Percentiles rank a stretch among this genome's conserved stretches.
phyloP scores from a whole-genome alignment of 92 coral and sea anemone genomes.

The Porites rus region DNA sequence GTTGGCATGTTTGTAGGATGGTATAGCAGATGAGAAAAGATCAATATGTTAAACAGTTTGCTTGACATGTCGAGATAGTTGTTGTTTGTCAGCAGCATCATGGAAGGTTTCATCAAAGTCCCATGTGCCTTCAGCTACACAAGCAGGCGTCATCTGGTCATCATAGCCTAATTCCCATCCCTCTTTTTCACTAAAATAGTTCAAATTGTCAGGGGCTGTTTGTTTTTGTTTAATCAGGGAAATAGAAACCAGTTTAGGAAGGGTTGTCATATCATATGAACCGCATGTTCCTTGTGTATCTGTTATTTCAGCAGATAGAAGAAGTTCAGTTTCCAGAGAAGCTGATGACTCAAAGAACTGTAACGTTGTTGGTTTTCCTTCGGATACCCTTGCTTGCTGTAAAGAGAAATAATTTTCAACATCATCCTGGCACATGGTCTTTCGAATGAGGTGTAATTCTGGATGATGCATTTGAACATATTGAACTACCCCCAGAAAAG shows the following conservation, averaged over 20 bases:
- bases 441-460: conserved; percentile 35
- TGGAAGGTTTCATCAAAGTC: neutral
- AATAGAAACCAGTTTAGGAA: conserved; percentile 43
- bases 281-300: conserved; percentile 23
- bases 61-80: neutral
- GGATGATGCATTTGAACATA: conserved; percentile 60
- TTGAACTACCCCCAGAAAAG: conserved; percentile 63
- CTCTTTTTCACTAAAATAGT: conserved; percentile 2
- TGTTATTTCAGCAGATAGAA: too few relatives aligned
- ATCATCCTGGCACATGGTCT: conserved; percentile 67
- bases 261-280: conserved; percentile 45
- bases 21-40: too few relatives aligned
- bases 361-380: too few relatives aligned
- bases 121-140: neutral
- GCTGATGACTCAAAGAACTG: conserved; percentile 38
- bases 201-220: neutral
- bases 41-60: neutral
- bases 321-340: conserved; percentile 51
- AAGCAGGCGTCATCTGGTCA: neutral
- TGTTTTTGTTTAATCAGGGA: neutral
- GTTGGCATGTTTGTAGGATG: too few relatives aligned
- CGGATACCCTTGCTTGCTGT: too few relatives aligned
- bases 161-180: neutral
- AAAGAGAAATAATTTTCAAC: conserved; percentile 41
- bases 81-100: conserved; percentile 1